A percentile compares a stretch with the other conserved stretches of the same genome.
Conservation (phyloP, 2,113 vertebrate genomes). For the Cathartes aura region DNA sequence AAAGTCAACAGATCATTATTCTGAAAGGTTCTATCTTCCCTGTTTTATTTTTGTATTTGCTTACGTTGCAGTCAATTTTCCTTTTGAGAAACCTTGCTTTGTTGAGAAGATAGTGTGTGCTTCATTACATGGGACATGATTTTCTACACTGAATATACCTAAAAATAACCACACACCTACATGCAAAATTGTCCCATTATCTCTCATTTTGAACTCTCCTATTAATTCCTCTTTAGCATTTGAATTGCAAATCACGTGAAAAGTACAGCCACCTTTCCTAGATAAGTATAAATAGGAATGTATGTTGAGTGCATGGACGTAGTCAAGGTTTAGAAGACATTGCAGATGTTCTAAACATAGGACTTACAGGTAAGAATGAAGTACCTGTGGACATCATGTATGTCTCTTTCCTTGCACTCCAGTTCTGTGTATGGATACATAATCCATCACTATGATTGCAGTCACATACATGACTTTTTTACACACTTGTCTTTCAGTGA, state of each 20-base stretch:
- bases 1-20: not conserved
- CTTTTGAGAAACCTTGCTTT: not conserved
- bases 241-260: not conserved
- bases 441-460: not conserved
- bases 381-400: not conserved
- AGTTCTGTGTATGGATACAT: not conserved
- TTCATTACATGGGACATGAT: not conserved
- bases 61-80: not conserved
- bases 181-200: not conserved
- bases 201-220: not conserved
- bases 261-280: not conserved
- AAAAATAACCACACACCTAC: not conserved
- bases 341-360: not conserved
- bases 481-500: not conserved
- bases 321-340: not conserved
- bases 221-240: not conserved
- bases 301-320: not conserved
- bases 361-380: not conserved
- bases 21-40: not conserved
- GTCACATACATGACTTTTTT: not conserved
- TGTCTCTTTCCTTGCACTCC: not conserved
- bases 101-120: not conserved
- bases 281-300: not conserved
- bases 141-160: not conserved
- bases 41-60: constrained; percentile 14